These are phyloP conservation scores for Eucera pruinosa DNA, from an alignment of 2,888 invertebrate genomes.

Conservation along the genomic window DNA sequence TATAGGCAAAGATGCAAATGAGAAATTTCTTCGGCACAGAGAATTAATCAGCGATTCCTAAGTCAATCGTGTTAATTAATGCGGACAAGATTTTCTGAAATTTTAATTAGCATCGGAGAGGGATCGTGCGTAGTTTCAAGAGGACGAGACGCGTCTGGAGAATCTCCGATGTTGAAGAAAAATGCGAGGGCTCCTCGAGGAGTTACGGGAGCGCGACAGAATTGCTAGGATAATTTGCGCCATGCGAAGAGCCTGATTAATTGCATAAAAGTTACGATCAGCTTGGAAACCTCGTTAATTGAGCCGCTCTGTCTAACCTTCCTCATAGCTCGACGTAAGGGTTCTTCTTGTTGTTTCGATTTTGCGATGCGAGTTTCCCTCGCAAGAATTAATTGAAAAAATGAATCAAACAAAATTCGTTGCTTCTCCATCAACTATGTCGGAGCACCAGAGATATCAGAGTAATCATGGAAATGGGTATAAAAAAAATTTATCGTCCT, in stretches of 20 bases:
- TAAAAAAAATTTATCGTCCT: neutral
- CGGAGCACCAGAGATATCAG: too few relatives aligned
- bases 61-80: conserved; percentile 43
- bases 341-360: neutral
- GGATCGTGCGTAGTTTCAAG: neutral
- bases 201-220: conserved; percentile 37
- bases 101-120: conserved; percentile 44
- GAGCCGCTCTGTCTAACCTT: neutral
- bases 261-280: conserved; percentile 22
- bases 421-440: too few relatives aligned
- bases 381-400: too few relatives aligned
- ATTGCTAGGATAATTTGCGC: conserved; percentile 44
- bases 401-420: too few relatives aligned
- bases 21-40: neutral
- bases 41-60: conserved; percentile 46
- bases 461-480: neutral
- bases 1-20: too few relatives aligned
- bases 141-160: conserved; percentile 4
- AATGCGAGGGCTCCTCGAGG: conserved; percentile 38
- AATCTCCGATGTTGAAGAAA: conserved; percentile 29
- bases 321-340: neutral
- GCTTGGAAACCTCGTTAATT: conserved; percentile 1
- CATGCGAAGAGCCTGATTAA: conserved; percentile 21
- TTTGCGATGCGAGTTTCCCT: too few relatives aligned
- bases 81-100: conserved; percentile 33